Evolutionary conservation across 2,113 vertebrate genomes (phyloP).

Genomic region (Psephotus haematonotus): DNA sequence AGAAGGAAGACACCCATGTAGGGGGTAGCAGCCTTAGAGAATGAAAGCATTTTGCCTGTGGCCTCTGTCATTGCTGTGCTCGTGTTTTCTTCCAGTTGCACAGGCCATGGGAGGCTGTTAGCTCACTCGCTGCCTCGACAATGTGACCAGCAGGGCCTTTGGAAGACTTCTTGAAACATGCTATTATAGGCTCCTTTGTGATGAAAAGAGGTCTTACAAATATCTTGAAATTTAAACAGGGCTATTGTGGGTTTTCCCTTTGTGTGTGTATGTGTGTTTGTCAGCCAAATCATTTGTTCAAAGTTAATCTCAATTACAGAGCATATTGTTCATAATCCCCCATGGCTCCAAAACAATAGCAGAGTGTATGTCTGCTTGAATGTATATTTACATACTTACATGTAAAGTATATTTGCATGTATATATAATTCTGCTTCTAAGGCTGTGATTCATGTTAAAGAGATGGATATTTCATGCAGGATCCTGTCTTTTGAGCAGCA

Average conservation of each 20-base stretch:
- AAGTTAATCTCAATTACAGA: slow-evolving; percentile 69
- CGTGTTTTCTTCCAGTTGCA: not conserved
- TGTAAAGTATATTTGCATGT: slow-evolving; percentile 18
- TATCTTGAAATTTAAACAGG: slow-evolving; percentile 45
- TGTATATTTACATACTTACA: slow-evolving; percentile 48
- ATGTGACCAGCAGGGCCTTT: slow-evolving; percentile 66
- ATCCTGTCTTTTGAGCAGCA: not conserved
- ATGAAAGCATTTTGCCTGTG: not conserved
- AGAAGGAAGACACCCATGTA: not conserved
- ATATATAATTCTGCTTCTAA: slow-evolving; percentile 39
- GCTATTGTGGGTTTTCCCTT: slow-evolving; percentile 29
- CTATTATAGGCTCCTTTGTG: slow-evolving; percentile 32
- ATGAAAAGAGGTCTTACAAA: slow-evolving; percentile 54
- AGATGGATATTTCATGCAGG: slow-evolving; percentile 6
- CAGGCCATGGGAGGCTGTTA: slow-evolving; percentile 70
- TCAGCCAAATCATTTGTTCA: slow-evolving; percentile 55
- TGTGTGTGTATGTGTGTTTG: slow-evolving; percentile 9
- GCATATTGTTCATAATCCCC: slow-evolving; percentile 59
- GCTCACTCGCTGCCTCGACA: slow-evolving; percentile 78
- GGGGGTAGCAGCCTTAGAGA: not conserved
- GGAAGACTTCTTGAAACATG: slow-evolving; percentile 39
- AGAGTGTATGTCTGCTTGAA: slow-evolving; percentile 9
- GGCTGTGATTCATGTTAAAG: not conserved
- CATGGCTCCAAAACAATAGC: slow-evolving; percentile 45
- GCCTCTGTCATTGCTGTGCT: not conserved